These are phyloP conservation scores for Proisotoma minuta DNA, from an alignment of 2,888 invertebrate species.

Conservation along the genomic window DNA sequence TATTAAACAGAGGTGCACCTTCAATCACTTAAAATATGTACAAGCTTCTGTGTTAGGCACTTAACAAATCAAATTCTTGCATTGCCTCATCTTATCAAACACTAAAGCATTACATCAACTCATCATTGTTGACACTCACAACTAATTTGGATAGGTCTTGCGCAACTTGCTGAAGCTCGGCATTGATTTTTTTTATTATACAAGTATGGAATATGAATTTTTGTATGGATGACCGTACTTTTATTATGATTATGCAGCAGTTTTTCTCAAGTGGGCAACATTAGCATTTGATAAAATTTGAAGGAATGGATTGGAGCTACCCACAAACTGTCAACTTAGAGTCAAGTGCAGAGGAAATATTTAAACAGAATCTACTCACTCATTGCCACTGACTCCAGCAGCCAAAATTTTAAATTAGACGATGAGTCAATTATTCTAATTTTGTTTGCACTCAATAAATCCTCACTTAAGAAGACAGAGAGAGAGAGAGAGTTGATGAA, in stretches of 20 bases:
- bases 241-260: conserved; percentile 6
- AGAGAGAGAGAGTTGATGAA: too few species aligned
- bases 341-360: conserved; percentile 16
- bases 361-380: conserved; percentile 16
- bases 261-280: neutral
- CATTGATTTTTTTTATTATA: neutral
- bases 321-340: conserved; percentile 12
- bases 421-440: neutral
- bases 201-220: neutral
- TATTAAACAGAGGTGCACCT: conserved; percentile 32
- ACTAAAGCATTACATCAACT: neutral
- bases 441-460: neutral
- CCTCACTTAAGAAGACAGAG: conserved; percentile 37
- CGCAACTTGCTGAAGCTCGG: conserved; percentile 9
- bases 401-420: neutral
- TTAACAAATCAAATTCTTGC: conserved; percentile 11
- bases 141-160: too few species aligned
- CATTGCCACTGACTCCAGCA: conserved; percentile 4
- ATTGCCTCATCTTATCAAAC: conserved; percentile 7
- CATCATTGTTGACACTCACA: conserved; percentile 20
- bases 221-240: neutral
- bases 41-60: conserved; percentile 37
- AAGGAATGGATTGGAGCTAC: neutral
- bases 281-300: neutral
- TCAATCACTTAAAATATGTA: conserved; percentile 39